Evolutionary conservation across 2,113 vertebrate species (phyloP), one percentile per base, ranked within the genome.

Genomic region (Corythornis vintsioides): DNA sequence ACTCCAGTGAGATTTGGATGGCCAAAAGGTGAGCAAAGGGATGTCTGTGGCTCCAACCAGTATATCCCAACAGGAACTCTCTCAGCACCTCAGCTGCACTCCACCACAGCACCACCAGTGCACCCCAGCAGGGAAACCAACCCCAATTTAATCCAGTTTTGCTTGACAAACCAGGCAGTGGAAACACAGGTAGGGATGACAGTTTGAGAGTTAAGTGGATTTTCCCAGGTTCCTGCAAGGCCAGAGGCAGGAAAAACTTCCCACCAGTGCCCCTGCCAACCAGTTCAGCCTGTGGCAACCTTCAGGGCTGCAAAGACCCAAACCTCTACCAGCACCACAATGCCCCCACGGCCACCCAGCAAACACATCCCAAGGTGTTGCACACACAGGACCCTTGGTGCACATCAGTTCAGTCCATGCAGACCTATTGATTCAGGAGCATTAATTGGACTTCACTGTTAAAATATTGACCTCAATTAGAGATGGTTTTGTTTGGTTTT

Each of bases 381-480:
- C 14, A 8, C 1, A 28, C 20, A 26, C 38, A 33, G 2, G 50
- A 53, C 17, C 73, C 74, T 79, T 5, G 2, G 19, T 11, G 31
- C 26, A n/a, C 40, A 31, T 90, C 50, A 72, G 66, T 47, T 75
- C 45, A 84, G 77, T 66, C 90, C 90, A 84, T 13, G 0, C 89
- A 90, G 81, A 40, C 57, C 26, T 94, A 84, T 86, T 72, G 86
- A 96, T 92, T 84, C 61, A 47, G 89, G 42, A 90, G 66, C 78
- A 87, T 69, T 95, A 95, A 94, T 89, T 92, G 59, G 74, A 70
- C 74, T 73, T 73, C 25, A 5, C 81, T 93, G 83, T 85, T 95
- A 83, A 96, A 96, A 95, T 48, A 96, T 31, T 2, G 5, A 82
- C 93, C 90, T 92, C 91, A 82, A 85, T 89, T 90, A 92, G 21